phyloP scores from a whole-genome alignment of 2,797 vertebrate genomes.

The Luscinia luscinia region DNA sequence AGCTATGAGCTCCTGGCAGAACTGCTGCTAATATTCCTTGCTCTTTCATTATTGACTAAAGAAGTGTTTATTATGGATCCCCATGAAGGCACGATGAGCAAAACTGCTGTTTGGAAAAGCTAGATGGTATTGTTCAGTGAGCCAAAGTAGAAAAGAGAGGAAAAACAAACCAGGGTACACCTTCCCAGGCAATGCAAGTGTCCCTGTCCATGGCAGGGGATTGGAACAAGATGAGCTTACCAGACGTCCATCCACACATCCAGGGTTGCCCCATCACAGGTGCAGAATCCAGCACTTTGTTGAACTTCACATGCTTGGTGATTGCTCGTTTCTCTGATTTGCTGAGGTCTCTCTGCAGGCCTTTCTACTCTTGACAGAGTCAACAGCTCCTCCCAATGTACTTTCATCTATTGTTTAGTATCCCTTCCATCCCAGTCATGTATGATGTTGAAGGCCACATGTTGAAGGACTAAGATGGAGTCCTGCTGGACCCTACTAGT shows the following conservation, averaged over 20 bases:
- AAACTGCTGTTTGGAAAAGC: not conserved
- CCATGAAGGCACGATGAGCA: not conserved
- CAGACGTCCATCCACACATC: not conserved
- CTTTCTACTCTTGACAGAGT: fast-evolving
- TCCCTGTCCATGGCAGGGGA: not conserved
- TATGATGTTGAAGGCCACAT: not conserved
- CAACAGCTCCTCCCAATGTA: not conserved
- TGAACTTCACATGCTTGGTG: not conserved
- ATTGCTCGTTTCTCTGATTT: not conserved
- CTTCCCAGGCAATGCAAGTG: not conserved
- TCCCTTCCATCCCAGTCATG: not conserved
- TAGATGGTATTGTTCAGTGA: not conserved
- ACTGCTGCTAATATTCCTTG: not conserved
- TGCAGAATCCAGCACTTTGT: not conserved
- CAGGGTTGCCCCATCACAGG: not conserved
- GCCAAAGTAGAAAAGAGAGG: not conserved
- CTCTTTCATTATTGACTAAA: not conserved
- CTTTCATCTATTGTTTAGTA: not conserved
- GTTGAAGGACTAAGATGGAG: not conserved
- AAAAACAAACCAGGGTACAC: not conserved
- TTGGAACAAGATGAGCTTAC: not conserved
- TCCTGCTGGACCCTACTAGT: not conserved
- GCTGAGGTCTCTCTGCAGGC: not conserved
- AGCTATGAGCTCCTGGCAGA: not conserved
- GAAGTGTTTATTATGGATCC: not conserved